A percentile compares a stretch with the other conserved stretches of the same genome.
phyloP scores from a whole-genome alignment of 2,888 invertebrate genomes.

The Drosophila antonietae region DNA sequence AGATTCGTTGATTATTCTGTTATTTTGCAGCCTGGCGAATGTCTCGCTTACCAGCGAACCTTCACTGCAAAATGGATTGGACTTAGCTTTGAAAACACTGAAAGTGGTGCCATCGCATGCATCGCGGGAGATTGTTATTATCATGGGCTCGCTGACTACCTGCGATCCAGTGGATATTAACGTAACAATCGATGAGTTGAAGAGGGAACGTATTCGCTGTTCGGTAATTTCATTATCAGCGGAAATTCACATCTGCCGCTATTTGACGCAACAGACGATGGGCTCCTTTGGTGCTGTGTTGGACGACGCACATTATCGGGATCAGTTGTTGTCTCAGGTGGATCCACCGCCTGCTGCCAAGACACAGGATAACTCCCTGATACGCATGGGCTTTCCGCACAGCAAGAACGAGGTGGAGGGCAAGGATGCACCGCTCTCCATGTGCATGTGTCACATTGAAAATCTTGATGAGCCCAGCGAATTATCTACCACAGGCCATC shows the following conservation, averaged over 20 bases:
- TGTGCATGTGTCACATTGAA: conserved; percentile 97
- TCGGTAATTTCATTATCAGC: conserved; percentile 98
- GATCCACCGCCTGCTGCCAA: conserved; percentile 91
- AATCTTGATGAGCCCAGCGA: conserved; percentile 89
- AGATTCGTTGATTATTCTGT: neutral
- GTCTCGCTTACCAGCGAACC: conserved; percentile 94
- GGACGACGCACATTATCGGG: conserved; percentile 91
- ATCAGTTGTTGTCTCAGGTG: conserved; percentile 88
- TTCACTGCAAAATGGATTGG: conserved; percentile 97
- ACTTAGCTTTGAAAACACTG: conserved; percentile 93
- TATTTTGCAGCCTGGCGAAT: conserved; percentile 86
- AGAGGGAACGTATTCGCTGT: conserved; percentile 93
- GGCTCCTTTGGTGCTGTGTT: conserved; percentile 95
- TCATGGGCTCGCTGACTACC: conserved; percentile 97
- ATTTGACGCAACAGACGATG: conserved; percentile 93
- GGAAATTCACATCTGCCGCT: conserved; percentile 96
- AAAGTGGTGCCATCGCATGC: conserved; percentile 96
- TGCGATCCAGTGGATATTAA: conserved; percentile 98
- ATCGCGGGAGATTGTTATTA: conserved; percentile 95
- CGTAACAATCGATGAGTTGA: conserved; percentile 90
- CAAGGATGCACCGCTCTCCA: conserved; percentile 90
- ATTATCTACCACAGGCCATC: conserved; percentile 91
- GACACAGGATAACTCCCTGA: conserved; percentile 90
- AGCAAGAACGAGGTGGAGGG: conserved; percentile 86
- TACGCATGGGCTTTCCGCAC: conserved; percentile 99